Conservation (phyloP, 2,113 vertebrate species). For the Sinocyclocheilus grahami region DNA sequence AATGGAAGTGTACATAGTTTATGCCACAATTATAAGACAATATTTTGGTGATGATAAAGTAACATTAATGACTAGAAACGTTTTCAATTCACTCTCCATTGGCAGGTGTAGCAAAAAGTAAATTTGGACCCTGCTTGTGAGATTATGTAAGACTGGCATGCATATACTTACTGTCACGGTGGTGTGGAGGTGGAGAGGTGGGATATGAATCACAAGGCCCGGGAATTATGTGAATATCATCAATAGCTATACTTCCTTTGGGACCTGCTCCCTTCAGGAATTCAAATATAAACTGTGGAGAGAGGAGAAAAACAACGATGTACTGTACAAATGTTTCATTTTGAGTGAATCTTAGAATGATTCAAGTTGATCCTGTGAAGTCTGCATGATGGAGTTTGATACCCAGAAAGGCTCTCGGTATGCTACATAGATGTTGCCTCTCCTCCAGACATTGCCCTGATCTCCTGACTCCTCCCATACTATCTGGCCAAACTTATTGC, state of each 20-base stretch:
- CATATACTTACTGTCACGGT: conserved; percentile 56
- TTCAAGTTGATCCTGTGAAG: conserved; percentile 3
- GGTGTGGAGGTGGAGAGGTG: conserved; percentile 35
- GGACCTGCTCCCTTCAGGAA: conserved; percentile 64
- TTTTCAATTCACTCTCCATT: not conserved
- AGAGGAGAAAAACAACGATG: not conserved
- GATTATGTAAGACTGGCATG: not conserved
- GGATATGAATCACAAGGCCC: conserved; percentile 61
- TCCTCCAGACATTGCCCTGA: conserved; percentile 67
- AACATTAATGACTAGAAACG: not conserved
- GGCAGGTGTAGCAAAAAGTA: not conserved
- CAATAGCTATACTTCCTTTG: conserved; percentile 69
- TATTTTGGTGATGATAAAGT: not conserved
- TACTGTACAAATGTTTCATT: not conserved
- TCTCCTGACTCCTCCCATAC: conserved; percentile 68
- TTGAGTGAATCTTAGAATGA: not conserved
- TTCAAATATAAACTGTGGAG: conserved; percentile 71
- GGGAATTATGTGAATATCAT: conserved; percentile 65
- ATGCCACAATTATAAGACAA: not conserved
- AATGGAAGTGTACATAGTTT: not conserved
- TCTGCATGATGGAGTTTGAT: conserved; percentile 33
- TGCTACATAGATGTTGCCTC: conserved; percentile 55
- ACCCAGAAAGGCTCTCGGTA: conserved; percentile 74
- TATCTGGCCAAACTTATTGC: conserved; percentile 58
- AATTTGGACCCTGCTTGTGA: not conserved